These are phyloP conservation scores for Stegostoma tigrinum DNA, from an alignment of 2,113 vertebrate genomes.

Conservation along the genomic window DNA sequence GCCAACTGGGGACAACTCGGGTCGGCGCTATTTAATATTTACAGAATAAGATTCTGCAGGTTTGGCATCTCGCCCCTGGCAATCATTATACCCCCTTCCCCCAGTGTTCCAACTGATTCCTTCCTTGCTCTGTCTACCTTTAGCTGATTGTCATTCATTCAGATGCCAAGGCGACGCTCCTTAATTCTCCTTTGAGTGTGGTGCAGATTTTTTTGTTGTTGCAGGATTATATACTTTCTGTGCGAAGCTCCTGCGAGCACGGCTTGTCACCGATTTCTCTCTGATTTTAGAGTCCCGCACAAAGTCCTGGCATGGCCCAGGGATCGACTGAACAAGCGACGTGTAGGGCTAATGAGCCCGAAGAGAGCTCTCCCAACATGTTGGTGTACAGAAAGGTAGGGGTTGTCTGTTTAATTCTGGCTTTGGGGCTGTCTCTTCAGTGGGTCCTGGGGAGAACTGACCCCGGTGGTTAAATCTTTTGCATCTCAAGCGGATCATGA, in stretches of 20 bases:
- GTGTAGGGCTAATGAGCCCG: slow-evolving; percentile 62
- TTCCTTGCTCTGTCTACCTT: background rate
- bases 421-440: slow-evolving; percentile 43
- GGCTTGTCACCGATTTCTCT: background rate
- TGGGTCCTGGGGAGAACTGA: slow-evolving; percentile 36
- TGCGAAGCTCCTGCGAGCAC: background rate
- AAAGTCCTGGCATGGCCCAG: slow-evolving; percentile 71
- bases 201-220: background rate
- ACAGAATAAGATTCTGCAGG: background rate
- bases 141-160: background rate
- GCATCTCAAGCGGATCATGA: background rate
- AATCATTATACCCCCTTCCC: background rate
- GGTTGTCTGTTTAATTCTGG: background rate
- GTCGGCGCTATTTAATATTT: background rate
- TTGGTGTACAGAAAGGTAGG: slow-evolving; percentile 94
- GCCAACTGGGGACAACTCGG: background rate
- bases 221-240: too few species aligned
- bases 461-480: background rate
- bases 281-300: slow-evolving; percentile 32
- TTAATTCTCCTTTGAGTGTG: background rate
- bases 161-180: background rate
- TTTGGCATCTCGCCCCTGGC: background rate
- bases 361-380: slow-evolving; percentile 92
- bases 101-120: background rate
- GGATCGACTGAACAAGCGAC: slow-evolving; percentile 63